A percentile compares a stretch with the other conserved stretches of the same genome.
Evolutionary conservation across 2,797 vertebrate genomes (phyloP).

Genomic region (Morus bassanus): DNA sequence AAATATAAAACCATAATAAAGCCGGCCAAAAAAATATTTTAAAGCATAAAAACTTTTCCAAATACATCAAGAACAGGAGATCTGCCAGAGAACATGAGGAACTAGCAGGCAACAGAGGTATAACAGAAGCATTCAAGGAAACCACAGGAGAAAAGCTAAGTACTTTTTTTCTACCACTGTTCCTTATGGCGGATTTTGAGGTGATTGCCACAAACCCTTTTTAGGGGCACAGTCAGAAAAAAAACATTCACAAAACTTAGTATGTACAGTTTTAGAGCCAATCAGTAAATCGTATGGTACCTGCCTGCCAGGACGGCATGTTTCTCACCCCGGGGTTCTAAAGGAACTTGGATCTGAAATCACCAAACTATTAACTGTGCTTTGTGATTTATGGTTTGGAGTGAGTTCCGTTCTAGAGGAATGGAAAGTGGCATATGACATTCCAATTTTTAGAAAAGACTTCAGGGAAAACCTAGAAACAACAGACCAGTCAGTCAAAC

Average conservation of each 20-base stretch:
- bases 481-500: neutral
- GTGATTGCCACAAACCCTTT: neutral
- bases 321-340: neutral
- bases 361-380: neutral
- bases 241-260: neutral
- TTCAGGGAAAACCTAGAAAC: neutral
- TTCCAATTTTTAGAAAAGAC: neutral
- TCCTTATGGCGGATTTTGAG: neutral
- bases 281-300: neutral
- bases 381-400: neutral
- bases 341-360: neutral
- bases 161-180: neutral
- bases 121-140: neutral
- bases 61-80: neutral
- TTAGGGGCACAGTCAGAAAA: neutral
- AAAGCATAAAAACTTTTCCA: neutral
- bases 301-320: neutral
- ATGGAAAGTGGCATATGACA: neutral
- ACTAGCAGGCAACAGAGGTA: neutral
- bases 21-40: neutral
- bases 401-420: neutral
- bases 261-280: neutral
- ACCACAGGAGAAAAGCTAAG: neutral
- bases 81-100: neutral
- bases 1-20: neutral